Percentiles rank a stretch among this genome's conserved stretches.
These are phyloP conservation scores for Muntiacus reevesi DNA, from an alignment of 2,113 vertebrate genomes.

Conservation along the genomic window DNA sequence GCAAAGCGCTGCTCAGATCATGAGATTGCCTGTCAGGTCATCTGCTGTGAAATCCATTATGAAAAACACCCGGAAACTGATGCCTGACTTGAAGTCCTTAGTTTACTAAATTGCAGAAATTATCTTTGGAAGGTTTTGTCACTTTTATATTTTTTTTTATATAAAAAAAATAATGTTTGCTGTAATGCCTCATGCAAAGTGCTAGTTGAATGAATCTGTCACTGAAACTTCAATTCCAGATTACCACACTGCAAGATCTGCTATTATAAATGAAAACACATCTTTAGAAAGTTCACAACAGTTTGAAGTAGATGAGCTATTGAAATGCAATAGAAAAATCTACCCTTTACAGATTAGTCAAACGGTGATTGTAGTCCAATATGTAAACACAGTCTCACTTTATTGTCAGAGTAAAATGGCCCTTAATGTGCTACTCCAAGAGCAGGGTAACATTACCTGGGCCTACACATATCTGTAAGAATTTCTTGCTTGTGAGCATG, in stretches of 20 bases:
- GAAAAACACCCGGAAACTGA: slow-evolving; percentile 78
- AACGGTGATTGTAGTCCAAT: slow-evolving; percentile 77
- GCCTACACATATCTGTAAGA: slow-evolving; percentile 71
- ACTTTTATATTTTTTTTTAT: slow-evolving; percentile 51
- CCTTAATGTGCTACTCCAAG: slow-evolving; percentile 77
- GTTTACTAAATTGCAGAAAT: slow-evolving; percentile 82
- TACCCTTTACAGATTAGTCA: slow-evolving; percentile 78
- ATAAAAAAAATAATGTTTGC: slow-evolving; percentile 73
- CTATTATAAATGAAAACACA: slow-evolving; percentile 80
- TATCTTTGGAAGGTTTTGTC: slow-evolving; percentile 78
- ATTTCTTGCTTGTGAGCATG: slow-evolving; percentile 63
- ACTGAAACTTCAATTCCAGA: slow-evolving; percentile 80
- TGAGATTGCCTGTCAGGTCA: slow-evolving; percentile 91
- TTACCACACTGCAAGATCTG: slow-evolving; percentile 75
- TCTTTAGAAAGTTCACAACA: slow-evolving; percentile 82
- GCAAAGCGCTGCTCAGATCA: slow-evolving; percentile 82
- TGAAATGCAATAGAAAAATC: slow-evolving; percentile 80
- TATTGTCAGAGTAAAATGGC: slow-evolving; percentile 79
- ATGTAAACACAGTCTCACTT: slow-evolving; percentile 76
- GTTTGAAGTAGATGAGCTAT: slow-evolving; percentile 81
- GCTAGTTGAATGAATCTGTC: slow-evolving; percentile 81
- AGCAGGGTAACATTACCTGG: slow-evolving; percentile 74
- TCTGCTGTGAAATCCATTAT: slow-evolving; percentile 90
- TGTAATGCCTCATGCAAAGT: slow-evolving; percentile 75
- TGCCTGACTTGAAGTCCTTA: slow-evolving; percentile 78